A percentile compares a stretch with the other conserved stretches of the same genome.
Conservation (phyloP, 1,140 invertebrate genomes). For the Drosophila sulfurigaster region DNA sequence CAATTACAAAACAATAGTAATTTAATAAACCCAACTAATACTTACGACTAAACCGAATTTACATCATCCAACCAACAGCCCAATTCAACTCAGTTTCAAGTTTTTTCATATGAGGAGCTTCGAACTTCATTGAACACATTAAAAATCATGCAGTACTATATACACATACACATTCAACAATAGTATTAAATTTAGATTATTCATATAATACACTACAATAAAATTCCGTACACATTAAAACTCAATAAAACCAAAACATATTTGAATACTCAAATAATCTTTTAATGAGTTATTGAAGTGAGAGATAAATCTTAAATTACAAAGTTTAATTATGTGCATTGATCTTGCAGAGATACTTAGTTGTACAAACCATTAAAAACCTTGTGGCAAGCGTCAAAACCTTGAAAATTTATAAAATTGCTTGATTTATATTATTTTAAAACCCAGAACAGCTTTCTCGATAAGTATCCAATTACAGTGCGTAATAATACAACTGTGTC, state of each 20-base stretch:
- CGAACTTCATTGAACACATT: slow-evolving; percentile 23
- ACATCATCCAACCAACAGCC: slow-evolving; percentile 50
- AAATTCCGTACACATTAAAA: slow-evolving; percentile 10
- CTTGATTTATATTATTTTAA: too few relatives aligned
- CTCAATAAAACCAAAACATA: slow-evolving; percentile 24
- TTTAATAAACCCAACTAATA: slow-evolving; percentile 33
- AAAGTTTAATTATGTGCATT: not conserved
- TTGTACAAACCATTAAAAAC: too few relatives aligned
- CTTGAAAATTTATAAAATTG: too few relatives aligned
- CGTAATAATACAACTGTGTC: too few relatives aligned
- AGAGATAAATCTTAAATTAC: not conserved
- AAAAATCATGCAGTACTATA: slow-evolving; percentile 27
- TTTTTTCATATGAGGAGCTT: slow-evolving; percentile 18
- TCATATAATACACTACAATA: slow-evolving; percentile 22
- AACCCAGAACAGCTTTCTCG: too few relatives aligned
- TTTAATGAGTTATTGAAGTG: slow-evolving; percentile 9
- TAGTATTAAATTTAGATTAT: slow-evolving; percentile 52
- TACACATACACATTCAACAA: slow-evolving; percentile 38
- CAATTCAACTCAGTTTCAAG: slow-evolving; percentile 7
- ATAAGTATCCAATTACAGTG: too few relatives aligned
- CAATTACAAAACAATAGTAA: slow-evolving; percentile 16
- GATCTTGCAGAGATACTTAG: not conserved
- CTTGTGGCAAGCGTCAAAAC: too few relatives aligned
- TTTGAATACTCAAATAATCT: slow-evolving; percentile 21
- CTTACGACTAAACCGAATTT: slow-evolving; percentile 74